Percentiles rank a stretch among this genome's conserved stretches.
phyloP scores from a whole-genome alignment of 2,113 vertebrate genomes.

The Varanus komodoensis region DNA sequence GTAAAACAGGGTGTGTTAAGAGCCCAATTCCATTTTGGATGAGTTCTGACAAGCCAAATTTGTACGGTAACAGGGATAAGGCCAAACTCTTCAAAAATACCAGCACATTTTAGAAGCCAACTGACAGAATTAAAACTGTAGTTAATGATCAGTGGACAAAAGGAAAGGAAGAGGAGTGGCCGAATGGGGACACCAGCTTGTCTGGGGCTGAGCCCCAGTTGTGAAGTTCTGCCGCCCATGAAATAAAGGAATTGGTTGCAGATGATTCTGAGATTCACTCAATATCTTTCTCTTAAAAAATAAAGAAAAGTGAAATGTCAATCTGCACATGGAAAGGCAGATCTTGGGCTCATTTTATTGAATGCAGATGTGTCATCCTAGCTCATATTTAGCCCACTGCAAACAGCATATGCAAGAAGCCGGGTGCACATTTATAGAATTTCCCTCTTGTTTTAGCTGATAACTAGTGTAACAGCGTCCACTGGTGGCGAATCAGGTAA shows the following conservation, averaged over 20 bases:
- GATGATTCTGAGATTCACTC: neutral
- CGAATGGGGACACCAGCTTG: too few species aligned
- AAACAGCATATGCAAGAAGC: constrained; percentile 38
- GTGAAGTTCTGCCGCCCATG: too few species aligned
- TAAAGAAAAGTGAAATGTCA: neutral
- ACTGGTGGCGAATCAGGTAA: constrained; percentile 82
- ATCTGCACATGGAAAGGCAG: neutral
- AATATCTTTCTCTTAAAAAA: neutral
- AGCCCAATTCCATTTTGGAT: too few species aligned
- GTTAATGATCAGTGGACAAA: too few species aligned
- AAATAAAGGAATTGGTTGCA: neutral
- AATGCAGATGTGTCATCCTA: neutral
- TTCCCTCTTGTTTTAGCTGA: constrained; percentile 39
- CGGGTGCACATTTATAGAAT: neutral
- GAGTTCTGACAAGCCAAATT: too few species aligned
- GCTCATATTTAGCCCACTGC: neutral
- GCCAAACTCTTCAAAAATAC: too few species aligned
- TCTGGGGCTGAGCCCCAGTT: too few species aligned
- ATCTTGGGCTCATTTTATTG: neutral
- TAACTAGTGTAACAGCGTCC: constrained; percentile 84
- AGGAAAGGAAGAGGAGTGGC: too few species aligned
- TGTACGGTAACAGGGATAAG: too few species aligned
- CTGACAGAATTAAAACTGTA: too few species aligned
- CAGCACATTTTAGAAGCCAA: too few species aligned
- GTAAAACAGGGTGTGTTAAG: neutral